phyloP scores from a whole-genome alignment of 2,113 vertebrate genomes.

The Panthera uncia region DNA sequence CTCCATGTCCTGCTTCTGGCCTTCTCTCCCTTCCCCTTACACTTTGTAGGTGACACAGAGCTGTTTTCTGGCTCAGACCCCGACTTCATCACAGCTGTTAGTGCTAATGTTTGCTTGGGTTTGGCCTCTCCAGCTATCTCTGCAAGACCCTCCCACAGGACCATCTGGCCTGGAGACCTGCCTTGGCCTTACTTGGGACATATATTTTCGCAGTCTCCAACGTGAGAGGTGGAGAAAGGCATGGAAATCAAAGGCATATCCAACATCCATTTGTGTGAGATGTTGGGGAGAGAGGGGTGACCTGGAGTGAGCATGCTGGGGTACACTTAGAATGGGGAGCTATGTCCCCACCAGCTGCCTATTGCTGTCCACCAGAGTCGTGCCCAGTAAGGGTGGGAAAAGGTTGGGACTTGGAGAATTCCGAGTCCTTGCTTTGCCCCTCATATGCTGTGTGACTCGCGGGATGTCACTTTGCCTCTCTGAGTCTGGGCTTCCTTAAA shows the following conservation, averaged over 20 bases:
- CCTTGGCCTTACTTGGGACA: not conserved
- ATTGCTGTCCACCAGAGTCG: not conserved
- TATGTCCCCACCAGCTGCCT: not conserved
- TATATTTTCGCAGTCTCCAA: not conserved
- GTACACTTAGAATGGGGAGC: not conserved
- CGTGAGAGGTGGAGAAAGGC: not conserved
- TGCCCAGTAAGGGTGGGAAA: not conserved
- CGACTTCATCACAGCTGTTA: not conserved
- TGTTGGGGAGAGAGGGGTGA: not conserved
- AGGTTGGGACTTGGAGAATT: not conserved
- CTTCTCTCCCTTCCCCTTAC: fast-evolving
- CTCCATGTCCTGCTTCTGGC: not conserved
- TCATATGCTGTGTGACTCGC: not conserved
- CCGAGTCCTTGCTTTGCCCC: not conserved
- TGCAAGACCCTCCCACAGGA: not conserved
- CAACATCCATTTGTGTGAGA: not conserved
- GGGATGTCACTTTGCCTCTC: not conserved
- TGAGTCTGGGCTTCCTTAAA: not conserved
- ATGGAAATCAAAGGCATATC: not conserved
- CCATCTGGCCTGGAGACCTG: not conserved
- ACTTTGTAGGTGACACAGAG: not conserved
- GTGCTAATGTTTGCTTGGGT: not conserved
- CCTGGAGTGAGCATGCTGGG: fast-evolving
- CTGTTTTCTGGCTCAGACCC: not conserved
- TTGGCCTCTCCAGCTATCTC: not conserved